Percentiles rank a stretch among this genome's conserved stretches.
Evolutionary conservation across 2,888 invertebrate genomes (phyloP).

Genomic region (Conchocele bisecta): DNA sequence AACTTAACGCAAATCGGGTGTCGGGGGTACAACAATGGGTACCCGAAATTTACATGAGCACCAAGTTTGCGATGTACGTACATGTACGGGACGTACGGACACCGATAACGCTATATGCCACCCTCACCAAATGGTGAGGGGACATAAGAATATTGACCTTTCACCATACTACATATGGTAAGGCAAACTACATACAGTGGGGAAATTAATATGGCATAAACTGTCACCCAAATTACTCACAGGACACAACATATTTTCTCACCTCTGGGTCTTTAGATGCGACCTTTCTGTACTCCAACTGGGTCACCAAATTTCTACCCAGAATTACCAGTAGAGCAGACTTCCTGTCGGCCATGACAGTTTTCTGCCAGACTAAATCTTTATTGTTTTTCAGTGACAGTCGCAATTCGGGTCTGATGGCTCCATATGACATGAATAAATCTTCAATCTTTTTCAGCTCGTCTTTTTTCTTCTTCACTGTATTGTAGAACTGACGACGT

Average conservation of each 20-base stretch:
- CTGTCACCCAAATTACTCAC: neutral
- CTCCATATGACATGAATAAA: constrained; percentile 84
- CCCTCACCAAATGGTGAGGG: too few species aligned
- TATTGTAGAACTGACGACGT: constrained; percentile 84
- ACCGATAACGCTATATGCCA: too few species aligned
- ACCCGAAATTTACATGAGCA: too few species aligned
- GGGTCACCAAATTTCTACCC: constrained; percentile 62
- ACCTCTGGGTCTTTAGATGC: constrained; percentile 56
- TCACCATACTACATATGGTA: neutral
- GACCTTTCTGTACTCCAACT: constrained; percentile 55
- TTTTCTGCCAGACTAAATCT: constrained; percentile 84
- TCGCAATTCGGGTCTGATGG: constrained; percentile 84
- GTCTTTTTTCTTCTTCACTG: constrained; percentile 83
- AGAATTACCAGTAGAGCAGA: constrained; percentile 65
- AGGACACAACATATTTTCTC: neutral
- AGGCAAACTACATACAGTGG: neutral
- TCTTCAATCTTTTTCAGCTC: constrained; percentile 85
- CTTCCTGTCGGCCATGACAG: constrained; percentile 71
- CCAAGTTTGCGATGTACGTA: too few species aligned
- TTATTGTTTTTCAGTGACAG: constrained; percentile 84
- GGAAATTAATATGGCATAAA: neutral
- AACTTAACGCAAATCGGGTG: too few species aligned
- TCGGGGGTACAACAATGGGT: too few species aligned
- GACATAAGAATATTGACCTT: neutral
- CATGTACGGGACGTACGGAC: too few species aligned